Conservation (phyloP, 1,140 invertebrate genomes). For the Onthophagus taurus region DNA sequence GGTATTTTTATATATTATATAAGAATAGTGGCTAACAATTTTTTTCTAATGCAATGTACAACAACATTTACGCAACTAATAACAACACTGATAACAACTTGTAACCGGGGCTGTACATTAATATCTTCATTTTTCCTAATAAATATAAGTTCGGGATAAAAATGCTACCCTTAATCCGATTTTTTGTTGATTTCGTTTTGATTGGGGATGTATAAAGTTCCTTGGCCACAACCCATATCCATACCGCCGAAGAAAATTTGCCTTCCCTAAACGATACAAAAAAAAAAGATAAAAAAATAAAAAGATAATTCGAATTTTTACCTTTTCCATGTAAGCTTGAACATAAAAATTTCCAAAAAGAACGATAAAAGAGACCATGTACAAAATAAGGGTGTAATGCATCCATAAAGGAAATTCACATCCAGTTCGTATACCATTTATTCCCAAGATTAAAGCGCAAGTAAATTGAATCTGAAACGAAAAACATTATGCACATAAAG, state of each 20-base stretch:
- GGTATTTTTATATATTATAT: too few relatives aligned
- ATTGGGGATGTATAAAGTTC: conserved; percentile 24
- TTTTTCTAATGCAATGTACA: too few relatives aligned
- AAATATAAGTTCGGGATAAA: neutral
- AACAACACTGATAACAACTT: too few relatives aligned
- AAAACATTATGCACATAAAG: too few relatives aligned
- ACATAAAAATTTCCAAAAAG: conserved; percentile 89
- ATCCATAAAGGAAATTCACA: conserved; percentile 91
- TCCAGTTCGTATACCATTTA: conserved; percentile 70
- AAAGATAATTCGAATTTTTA: conserved; percentile 30
- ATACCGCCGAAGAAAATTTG: conserved; percentile 34
- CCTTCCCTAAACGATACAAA: conserved; percentile 23
- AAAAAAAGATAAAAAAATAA: neutral
- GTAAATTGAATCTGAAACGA: conserved; percentile 70
- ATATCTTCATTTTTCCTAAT: too few relatives aligned
- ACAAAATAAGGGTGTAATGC: conserved; percentile 83
- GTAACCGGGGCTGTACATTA: too few relatives aligned
- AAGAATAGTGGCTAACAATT: too few relatives aligned
- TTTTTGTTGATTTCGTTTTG: neutral
- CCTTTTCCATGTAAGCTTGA: conserved; percentile 68
- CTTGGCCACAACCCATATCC: conserved; percentile 32
- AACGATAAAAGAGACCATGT: conserved; percentile 84
- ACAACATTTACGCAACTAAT: too few relatives aligned
- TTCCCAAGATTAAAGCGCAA: conserved; percentile 69
- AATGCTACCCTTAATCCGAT: neutral